Conservation (phyloP, 2,797 vertebrate species). For the Uromys caudimaculatus region DNA sequence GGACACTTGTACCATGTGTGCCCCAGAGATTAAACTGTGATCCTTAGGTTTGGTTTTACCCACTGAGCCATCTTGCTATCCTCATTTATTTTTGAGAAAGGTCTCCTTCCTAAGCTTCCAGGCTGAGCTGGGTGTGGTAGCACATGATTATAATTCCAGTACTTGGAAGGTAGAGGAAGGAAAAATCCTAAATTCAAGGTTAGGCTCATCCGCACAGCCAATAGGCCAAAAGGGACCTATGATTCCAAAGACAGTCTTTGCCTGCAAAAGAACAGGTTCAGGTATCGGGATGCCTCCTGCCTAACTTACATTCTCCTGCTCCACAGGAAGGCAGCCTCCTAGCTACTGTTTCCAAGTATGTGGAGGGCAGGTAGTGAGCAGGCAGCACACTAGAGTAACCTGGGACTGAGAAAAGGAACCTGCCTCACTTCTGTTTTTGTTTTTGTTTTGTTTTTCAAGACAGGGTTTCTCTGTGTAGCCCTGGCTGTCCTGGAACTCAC, state of each 20-base stretch:
- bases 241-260: not conserved
- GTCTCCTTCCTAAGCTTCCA: not conserved
- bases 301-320: not conserved
- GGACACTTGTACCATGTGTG: not conserved
- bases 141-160: not conserved
- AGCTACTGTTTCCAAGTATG: not conserved
- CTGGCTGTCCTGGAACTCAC: too few species aligned
- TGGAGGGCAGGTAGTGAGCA: not conserved
- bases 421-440: not conserved
- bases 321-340: not conserved
- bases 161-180: not conserved
- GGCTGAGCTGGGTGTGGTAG: not conserved
- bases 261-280: not conserved
- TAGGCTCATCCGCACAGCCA: not conserved
- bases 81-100: not conserved
- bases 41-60: not conserved
- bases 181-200: not conserved
- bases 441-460: too few species aligned
- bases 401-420: not conserved
- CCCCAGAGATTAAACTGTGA: not conserved
- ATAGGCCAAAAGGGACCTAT: not conserved
- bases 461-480: too few species aligned
- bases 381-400: not conserved
- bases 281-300: not conserved
- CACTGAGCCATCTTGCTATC: not conserved